Evolutionary conservation across 2,888 invertebrate genomes (phyloP).

Genomic region (Antheraea yamamai): DNA sequence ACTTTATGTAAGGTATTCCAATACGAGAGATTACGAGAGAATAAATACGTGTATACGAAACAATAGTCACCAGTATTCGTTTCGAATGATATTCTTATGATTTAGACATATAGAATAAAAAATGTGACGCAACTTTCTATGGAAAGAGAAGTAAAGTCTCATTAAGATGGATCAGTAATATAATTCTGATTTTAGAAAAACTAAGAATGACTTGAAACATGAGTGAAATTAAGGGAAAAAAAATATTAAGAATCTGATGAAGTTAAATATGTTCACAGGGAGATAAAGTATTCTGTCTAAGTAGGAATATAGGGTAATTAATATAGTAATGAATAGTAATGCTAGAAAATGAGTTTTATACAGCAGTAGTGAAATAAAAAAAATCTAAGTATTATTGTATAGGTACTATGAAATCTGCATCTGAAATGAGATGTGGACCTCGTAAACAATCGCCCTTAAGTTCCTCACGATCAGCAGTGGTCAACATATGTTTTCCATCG

Average conservation of each 20-base stretch:
- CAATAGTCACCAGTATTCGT: not conserved
- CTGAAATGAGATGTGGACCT: not conserved
- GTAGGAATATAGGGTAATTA: no score
- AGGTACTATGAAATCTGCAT: not conserved
- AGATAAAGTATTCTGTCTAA: no score
- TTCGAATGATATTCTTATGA: no score
- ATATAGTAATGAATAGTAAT: no score
- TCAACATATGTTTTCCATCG: constrained; percentile 45
- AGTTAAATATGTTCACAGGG: no score
- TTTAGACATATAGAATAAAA: not conserved
- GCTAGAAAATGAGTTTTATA: no score
- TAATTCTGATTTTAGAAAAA: not conserved
- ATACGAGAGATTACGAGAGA: not conserved
- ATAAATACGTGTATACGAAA: not conserved
- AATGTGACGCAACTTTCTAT: no score
- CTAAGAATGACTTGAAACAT: not conserved
- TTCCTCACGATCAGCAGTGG: constrained; percentile 39
- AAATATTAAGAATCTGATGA: no score
- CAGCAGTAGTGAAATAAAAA: no score
- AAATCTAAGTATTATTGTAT: no score
- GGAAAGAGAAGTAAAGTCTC: not conserved
- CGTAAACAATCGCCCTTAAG: constrained; percentile 27
- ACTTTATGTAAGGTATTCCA: not conserved
- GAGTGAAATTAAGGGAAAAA: no score
- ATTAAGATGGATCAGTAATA: not conserved